phyloP scores from a whole-genome alignment of 1,140 invertebrate species.

The Aplysia californica region DNA sequence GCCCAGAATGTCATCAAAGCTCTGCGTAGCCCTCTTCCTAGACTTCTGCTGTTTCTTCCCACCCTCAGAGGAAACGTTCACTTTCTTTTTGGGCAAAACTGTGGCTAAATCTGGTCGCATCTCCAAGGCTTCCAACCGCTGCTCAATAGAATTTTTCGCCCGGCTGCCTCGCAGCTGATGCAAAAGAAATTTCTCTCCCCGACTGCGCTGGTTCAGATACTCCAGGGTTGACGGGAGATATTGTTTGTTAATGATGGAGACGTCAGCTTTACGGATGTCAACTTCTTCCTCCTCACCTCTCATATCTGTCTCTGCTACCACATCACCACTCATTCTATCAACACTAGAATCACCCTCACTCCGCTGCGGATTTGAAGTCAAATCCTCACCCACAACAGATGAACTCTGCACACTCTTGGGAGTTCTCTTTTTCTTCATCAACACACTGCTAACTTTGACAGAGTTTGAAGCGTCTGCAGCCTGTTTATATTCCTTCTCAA shows the following conservation, averaged over 20 bases:
- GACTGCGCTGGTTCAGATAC: constrained; percentile 14
- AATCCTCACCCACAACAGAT: too few relatives aligned
- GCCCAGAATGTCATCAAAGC: constrained; percentile 12
- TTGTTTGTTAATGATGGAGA: constrained; percentile 26
- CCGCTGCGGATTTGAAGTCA: too few relatives aligned
- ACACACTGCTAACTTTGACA: too few relatives aligned
- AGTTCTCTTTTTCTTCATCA: too few relatives aligned
- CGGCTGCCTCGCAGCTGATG: not conserved
- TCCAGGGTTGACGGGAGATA: constrained; percentile 7
- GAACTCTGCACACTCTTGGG: too few relatives aligned
- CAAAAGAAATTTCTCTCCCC: constrained; percentile 2
- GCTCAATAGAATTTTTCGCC: constrained; percentile 7
- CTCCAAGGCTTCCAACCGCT: constrained; percentile 9
- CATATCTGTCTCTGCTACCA: too few relatives aligned
- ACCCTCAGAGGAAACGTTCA: not conserved
- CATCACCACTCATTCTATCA: too few relatives aligned
- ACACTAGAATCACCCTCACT: too few relatives aligned
- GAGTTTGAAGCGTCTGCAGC: too few relatives aligned
- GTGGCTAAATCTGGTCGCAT: not conserved
- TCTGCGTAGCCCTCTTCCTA: not conserved
- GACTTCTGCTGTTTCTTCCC: not conserved
- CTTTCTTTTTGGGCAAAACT: not conserved
- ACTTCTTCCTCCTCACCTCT: too few relatives aligned
- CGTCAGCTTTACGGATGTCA: constrained; percentile 21
- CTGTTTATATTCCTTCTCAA: too few relatives aligned